Base-by-base conservation (phyloP, 1,140 invertebrate genomes). In the Lordiphosa collinella region DNA sequence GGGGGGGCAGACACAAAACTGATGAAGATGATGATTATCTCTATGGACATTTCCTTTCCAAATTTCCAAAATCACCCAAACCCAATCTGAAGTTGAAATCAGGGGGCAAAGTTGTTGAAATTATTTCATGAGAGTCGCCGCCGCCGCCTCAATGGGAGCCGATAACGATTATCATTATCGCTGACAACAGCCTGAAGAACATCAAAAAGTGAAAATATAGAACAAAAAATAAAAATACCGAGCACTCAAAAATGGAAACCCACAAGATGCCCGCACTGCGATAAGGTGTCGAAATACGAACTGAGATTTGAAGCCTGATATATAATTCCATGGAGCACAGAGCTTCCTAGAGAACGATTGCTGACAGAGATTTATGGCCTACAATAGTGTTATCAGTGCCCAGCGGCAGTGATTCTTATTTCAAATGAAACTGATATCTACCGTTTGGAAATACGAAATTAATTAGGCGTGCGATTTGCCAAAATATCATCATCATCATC, bases 361-460 rank as follows among this genome's bases (percentile, higher is more conserved):
- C 54, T 67, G 78, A 80, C 76, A 80, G 74, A 80, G 76, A 80
- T 82, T 84, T 82, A 82, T 82, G 62, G 59, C 47, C 57, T 59
- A 38, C 31, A 38, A 16, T 18, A 34, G 11, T 13, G 44, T 62
- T 65, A 66, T 66, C 62, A 58, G 36, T 37, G 31, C 58, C 43
- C 34, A 44, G 38, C 40, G 57, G 52, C 53, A 52, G 50, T 29
- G 41, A 25, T 25, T 5, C 22, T 25, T 25, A 25, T 25, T 25
- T 25, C 22, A 56, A 73, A 59, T 38, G 61, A 51, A 66, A 65
- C 49, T 63, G 65, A 54, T 70, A 70, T 74, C 64, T 55, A 70
- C 60, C n/a, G 8, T 58, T 37, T 36, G 31, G 49, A 29, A 41
- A 75, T 71, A 50, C 61, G 68, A 80, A 82, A 84, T 82, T 82